A percentile compares a stretch with the other conserved stretches of the same genome.
phyloP scores from a whole-genome alignment of 2,113 vertebrate species.

The Stigmatopora argus region DNA sequence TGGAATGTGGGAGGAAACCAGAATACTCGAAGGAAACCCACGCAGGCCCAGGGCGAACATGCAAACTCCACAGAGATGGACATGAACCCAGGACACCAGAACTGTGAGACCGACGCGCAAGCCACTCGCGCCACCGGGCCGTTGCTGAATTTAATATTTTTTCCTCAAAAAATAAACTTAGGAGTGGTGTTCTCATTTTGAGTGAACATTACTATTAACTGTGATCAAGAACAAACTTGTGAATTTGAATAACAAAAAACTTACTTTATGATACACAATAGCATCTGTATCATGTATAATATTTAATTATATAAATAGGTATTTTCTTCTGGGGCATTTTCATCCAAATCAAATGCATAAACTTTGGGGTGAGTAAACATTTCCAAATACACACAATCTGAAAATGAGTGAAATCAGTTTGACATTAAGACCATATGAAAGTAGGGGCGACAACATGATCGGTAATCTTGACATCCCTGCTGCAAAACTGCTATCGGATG shows the following conservation, averaged over 20 bases:
- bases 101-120: too few species aligned
- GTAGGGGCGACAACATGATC: constrained; percentile 24
- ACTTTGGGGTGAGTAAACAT: constrained; percentile 18
- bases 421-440: constrained; percentile 50
- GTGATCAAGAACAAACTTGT: neutral
- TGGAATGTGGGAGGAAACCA: too few species aligned
- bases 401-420: constrained; percentile 40
- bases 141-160: too few species aligned
- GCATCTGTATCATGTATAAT: neutral
- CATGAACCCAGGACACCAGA: too few species aligned
- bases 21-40: too few species aligned
- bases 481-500: constrained; percentile 45
- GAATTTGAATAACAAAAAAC: neutral
- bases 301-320: neutral
- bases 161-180: neutral
- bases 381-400: constrained; percentile 23
- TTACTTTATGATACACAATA: neutral
- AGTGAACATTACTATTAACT: neutral
- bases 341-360: constrained; percentile 15
- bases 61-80: too few species aligned
- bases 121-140: too few species aligned
- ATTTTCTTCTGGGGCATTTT: neutral
- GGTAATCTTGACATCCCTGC: constrained; percentile 39
- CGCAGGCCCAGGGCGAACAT: too few species aligned
- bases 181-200: neutral